Evolutionary conservation across 2,113 vertebrate genomes (phyloP).

Genomic region (Danionella cerebrum): DNA sequence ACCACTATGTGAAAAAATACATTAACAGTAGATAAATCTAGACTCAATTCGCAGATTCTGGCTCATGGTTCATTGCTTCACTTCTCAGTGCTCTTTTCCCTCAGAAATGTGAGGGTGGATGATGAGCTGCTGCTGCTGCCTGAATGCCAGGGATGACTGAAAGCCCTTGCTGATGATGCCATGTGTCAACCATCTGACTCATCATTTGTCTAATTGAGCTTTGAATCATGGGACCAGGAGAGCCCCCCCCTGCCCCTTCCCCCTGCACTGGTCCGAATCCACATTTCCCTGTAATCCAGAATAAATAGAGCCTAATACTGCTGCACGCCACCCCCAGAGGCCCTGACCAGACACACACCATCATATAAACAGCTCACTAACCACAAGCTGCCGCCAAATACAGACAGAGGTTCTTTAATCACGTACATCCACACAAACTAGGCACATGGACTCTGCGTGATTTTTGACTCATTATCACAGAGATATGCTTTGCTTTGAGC

Average conservation of each 20-base stretch:
- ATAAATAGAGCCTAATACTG: slow-evolving; percentile 24
- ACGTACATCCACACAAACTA: background rate
- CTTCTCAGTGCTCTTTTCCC: background rate
- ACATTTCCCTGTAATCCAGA: slow-evolving; percentile 35
- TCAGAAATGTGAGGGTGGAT: slow-evolving; percentile 19
- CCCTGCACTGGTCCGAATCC: slow-evolving; percentile 20
- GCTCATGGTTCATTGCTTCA: too few relatives aligned
- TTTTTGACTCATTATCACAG: background rate
- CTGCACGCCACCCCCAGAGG: background rate
- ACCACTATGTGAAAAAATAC: too few relatives aligned
- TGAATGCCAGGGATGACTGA: slow-evolving; percentile 12
- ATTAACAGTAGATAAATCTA: too few relatives aligned
- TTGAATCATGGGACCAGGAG: slow-evolving; percentile 24
- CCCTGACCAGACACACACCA: background rate
- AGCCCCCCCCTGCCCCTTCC: too few relatives aligned
- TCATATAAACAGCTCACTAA: background rate
- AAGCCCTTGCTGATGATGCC: slow-evolving; percentile 16
- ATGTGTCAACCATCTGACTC: slow-evolving; percentile 31
- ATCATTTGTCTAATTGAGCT: slow-evolving; percentile 31
- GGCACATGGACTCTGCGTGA: background rate
- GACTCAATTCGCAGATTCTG: too few relatives aligned
- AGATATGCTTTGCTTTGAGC: background rate
- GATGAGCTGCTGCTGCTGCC: background rate
- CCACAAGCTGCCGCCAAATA: background rate
- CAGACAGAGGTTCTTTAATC: background rate